Evolutionary conservation across 2,113 vertebrate genomes (phyloP), one percentile per base, ranked within the genome.

Genomic region (Hyperopisus bebe): DNA sequence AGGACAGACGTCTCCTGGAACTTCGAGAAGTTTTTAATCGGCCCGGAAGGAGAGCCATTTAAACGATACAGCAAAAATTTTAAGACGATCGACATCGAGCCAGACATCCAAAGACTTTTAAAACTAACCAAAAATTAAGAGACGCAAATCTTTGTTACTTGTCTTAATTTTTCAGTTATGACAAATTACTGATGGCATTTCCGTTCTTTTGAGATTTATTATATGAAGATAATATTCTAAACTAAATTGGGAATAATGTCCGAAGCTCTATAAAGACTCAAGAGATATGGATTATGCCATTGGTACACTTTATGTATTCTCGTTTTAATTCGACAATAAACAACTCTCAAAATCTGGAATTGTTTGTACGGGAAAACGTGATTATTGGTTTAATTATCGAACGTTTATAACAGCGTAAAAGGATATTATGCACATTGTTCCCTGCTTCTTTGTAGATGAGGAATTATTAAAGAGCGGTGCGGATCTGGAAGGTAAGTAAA

Each of bases 1-100:
- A 96, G 98, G 87, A 96, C 94, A 0, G 98, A 99, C 35, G 90
- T 99, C 94, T 95, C 98, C 62, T 99, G 98, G 98, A 99, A 99
- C 94, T 99, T 99, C 86, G 98, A 99, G 95, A 99, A 99, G 91
- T 99, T 99, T 94, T 95, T 99, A 58, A 95, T 99, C 8, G 98
- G 97, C 2, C 98, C 98, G 0, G 98, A 99, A 55, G 98, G 98
- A 44, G 98, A 99, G 90, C 98, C 98, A 0, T 99, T 99, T 92
- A 98, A 97, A 0, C 97, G 98, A 93, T 99, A 99, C 94, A 98
- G 98, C 94, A 97, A 96, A 91, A 97, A 92, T 24, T 96, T 95
- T 91, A 95, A 95, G 19, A 97, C 98, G 0, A 95, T 95, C 88
- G 96, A 96, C 93, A 96, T 98, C 19, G 98, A 99, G 92, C 97